Percentiles rank a stretch among this genome's conserved stretches.
Evolutionary conservation across 2,113 vertebrate genomes (phyloP).

Genomic region (Notarius quadriscutis): DNA sequence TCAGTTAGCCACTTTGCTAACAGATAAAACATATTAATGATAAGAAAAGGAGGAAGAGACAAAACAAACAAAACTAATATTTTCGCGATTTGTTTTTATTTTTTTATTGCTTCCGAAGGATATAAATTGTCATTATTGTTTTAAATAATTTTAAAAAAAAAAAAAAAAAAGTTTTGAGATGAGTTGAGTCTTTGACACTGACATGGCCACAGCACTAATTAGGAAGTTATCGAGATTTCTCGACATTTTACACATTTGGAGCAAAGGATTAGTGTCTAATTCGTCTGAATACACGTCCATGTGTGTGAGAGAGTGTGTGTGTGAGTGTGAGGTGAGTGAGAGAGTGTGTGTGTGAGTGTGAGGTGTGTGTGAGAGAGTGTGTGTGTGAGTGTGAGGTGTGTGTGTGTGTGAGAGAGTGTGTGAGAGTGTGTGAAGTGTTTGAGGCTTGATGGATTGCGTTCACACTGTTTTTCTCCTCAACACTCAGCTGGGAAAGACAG

Average conservation of each 20-base stretch:
- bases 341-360: no score
- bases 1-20: neutral
- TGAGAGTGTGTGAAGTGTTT: slow-evolving; percentile 18
- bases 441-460: slow-evolving; percentile 8
- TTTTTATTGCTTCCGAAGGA: no score
- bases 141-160: neutral
- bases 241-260: slow-evolving; percentile 27
- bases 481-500: neutral
- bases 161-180: neutral
- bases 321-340: no score
- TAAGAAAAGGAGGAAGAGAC: neutral
- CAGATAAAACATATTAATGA: no score
- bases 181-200: neutral
- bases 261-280: slow-evolving; percentile 24
- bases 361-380: no score
- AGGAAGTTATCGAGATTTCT: no score
- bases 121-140: neutral
- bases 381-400: no score
- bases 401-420: neutral
- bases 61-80: neutral
- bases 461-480: neutral
- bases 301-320: slow-evolving; percentile 8
- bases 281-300: slow-evolving; percentile 43
- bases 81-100: neutral
- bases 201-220: neutral